Conservation (phyloP, 2,888 invertebrate species). For the Epistrophe eligans region DNA sequence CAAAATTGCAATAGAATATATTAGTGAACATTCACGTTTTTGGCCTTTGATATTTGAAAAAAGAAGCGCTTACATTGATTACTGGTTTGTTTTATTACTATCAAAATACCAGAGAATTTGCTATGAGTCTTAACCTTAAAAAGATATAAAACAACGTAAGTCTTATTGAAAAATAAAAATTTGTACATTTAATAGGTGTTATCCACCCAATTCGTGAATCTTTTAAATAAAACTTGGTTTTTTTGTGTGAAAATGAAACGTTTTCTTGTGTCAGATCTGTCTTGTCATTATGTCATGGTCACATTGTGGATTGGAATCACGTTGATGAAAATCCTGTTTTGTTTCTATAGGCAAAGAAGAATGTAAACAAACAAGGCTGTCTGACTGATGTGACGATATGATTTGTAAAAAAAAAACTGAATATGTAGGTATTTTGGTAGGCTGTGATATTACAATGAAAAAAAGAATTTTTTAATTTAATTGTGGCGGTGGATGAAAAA, state of each 20-base stretch:
- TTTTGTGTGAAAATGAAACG: neutral
- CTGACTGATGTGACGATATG: neutral
- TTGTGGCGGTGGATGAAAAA: no score
- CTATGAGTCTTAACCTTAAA: slow-evolving; percentile 27
- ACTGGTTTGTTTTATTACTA: slow-evolving; percentile 55
- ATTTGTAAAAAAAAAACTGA: neutral
- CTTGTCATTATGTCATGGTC: slow-evolving; percentile 25
- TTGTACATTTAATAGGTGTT: slow-evolving; percentile 6
- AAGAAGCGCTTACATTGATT: slow-evolving; percentile 57
- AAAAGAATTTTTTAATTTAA: no score
- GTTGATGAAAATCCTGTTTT: slow-evolving; percentile 11
- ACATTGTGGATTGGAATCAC: neutral
- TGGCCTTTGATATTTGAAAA: slow-evolving; percentile 64
- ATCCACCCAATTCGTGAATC: slow-evolving; percentile 1
- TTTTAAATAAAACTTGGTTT: neutral
- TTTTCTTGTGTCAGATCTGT: slow-evolving; percentile 2
- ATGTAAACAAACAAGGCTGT: neutral
- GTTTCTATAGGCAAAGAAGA: neutral
- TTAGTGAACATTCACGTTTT: slow-evolving; percentile 63
- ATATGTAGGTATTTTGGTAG: neutral
- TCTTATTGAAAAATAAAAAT: neutral
- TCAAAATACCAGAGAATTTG: slow-evolving; percentile 55
- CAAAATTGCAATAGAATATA: slow-evolving; percentile 18
- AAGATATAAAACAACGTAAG: neutral
- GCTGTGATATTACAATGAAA: neutral